Base-by-base conservation (phyloP, 1,140 invertebrate genomes). In the Anthonomus grandis region DNA sequence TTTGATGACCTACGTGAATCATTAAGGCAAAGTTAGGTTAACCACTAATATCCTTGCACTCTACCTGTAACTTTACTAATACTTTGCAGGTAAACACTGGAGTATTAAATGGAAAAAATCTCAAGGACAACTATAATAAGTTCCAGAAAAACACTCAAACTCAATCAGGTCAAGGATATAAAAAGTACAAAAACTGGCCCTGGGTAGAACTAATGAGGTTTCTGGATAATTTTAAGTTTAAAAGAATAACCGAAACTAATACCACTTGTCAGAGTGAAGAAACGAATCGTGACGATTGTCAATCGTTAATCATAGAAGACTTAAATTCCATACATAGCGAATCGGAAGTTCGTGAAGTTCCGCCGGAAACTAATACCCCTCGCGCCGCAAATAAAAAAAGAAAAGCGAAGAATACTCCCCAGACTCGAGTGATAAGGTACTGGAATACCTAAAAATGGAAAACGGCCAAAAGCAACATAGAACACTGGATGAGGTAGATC, bases 181-280 rank as follows among this genome's bases (percentile, higher is more conserved):
- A 44, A 44, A 44, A 44, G 13, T 44, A 44, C 15, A 44, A 44
- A 44, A 44, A 44, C 15, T 44, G 41, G 41, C 41, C 18, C 8
- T 44, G 41, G 41, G 41, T 9, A 19, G 41, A 44, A 12, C 18
- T 19, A 8, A 44, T 44, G 41, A 44, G 41, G 15, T 44, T 44
- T 19, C 18, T 44, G 12, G 41, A 44, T 13, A 8, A 18, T 44
- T 38, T 38, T 38, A 38, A 38, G 4, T 38, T 38, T 38, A 38
- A 15, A 38, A 38, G 37, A 38, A 13, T 15, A 38, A 38, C 37
- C 37, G 37, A 38, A 8, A 38, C 37, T 13, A 38, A 38, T 38
- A 38, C 37, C 37, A 6, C 37, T 38, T n/a, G 37, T 38, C 37
- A 44, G 41, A 44, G 3, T 44, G 41, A 19, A 19, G 41, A 44